Conservation (phyloP, 2,797 vertebrate species). For the Pogoniulus pusillus region DNA sequence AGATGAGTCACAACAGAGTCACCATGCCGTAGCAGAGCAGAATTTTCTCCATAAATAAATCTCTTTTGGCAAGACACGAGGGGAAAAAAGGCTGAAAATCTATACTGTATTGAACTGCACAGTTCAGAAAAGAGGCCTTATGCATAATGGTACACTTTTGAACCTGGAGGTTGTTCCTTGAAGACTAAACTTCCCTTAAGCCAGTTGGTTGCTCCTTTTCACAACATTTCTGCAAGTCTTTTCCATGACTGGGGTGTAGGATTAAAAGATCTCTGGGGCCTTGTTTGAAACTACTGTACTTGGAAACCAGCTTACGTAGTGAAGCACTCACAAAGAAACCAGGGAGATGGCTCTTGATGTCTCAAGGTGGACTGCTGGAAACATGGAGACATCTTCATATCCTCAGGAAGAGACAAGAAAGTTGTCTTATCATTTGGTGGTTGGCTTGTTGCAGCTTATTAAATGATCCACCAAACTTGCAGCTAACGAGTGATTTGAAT, state of each 20-base stretch:
- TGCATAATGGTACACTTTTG: background rate
- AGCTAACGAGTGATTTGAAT: background rate
- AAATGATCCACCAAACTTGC: background rate
- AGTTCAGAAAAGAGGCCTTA: background rate
- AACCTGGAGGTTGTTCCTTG: background rate
- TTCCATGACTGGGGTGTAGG: background rate
- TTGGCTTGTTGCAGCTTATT: background rate
- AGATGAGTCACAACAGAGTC: background rate
- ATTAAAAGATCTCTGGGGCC: background rate
- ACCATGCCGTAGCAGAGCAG: background rate
- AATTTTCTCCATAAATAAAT: constrained; percentile 18
- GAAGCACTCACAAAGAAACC: background rate
- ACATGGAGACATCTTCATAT: background rate
- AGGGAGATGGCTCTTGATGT: background rate
- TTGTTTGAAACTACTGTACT: background rate
- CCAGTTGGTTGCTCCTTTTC: background rate
- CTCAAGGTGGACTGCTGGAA: background rate
- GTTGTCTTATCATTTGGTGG: background rate
- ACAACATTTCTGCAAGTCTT: background rate
- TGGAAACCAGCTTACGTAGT: background rate
- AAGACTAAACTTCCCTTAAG: background rate
- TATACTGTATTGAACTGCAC: background rate
- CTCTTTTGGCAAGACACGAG: background rate
- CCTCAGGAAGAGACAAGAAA: background rate
- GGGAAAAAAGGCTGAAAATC: background rate